Percentiles rank a stretch among this genome's conserved stretches.
phyloP scores from a whole-genome alignment of 2,113 vertebrate genomes.

The Onychostoma macrolepis region DNA sequence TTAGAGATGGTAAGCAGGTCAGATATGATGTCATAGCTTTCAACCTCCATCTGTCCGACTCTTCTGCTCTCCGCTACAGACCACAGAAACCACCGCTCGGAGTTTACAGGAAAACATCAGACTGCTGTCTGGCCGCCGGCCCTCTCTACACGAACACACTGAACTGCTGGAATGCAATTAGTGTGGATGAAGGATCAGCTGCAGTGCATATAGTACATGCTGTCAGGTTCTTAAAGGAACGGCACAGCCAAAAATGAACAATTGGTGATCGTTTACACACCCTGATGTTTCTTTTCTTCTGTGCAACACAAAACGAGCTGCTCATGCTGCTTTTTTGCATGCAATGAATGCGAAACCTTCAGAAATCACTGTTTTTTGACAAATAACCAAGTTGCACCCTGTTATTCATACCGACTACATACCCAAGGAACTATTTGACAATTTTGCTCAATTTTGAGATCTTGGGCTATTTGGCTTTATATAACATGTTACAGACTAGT shows the following conservation, averaged over 20 bases:
- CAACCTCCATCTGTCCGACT: conserved; percentile 2
- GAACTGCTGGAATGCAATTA: not conserved
- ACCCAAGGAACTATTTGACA: not conserved
- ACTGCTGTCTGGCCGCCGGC: not conserved
- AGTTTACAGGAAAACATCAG: conserved; percentile 27
- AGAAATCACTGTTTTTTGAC: not conserved
- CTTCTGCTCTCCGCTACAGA: not conserved
- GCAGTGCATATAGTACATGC: not conserved
- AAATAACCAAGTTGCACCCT: not conserved
- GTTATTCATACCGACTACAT: not conserved
- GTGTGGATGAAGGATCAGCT: not conserved
- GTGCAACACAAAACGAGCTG: not conserved
- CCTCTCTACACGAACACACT: not conserved
- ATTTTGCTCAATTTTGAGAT: not conserved
- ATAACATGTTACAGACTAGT: not conserved
- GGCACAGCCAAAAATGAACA: not conserved
- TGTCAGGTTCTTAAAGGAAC: not conserved
- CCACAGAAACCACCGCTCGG: conserved; percentile 23
- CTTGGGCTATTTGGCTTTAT: not conserved
- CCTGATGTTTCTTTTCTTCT: not conserved
- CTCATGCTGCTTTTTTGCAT: not conserved
- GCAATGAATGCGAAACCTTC: not conserved
- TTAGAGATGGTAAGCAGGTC: conserved; percentile 21
- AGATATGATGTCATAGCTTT: conserved; percentile 30
- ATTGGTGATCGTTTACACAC: not conserved